Evolutionary conservation across 2,888 invertebrate genomes (phyloP).

Genomic region (Erebia aethiops): DNA sequence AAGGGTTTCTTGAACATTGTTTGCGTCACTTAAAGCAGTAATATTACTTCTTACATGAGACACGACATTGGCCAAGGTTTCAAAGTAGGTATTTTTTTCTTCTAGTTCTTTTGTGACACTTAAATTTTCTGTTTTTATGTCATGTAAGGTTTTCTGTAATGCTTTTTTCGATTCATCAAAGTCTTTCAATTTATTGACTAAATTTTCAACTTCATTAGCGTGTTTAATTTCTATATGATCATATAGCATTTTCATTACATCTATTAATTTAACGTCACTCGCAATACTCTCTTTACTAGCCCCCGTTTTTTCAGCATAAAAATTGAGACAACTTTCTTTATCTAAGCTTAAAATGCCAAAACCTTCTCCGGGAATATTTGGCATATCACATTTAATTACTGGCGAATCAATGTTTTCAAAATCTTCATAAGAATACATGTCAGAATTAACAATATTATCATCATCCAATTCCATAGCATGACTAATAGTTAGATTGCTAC

Average conservation of each 20-base stretch:
- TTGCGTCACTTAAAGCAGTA: constrained; percentile 42
- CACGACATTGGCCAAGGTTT: constrained; percentile 48
- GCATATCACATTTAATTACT: constrained; percentile 49
- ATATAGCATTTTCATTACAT: constrained; percentile 69
- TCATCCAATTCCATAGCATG: constrained; percentile 67
- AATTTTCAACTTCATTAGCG: constrained; percentile 65
- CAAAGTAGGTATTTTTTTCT: constrained; percentile 51
- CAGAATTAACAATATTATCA: constrained; percentile 60
- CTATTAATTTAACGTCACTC: constrained; percentile 60
- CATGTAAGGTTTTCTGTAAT: constrained; percentile 48
- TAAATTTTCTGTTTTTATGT: constrained; percentile 48
- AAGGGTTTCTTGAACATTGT: constrained; percentile 45
- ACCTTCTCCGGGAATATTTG: constrained; percentile 56
- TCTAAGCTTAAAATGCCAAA: constrained; percentile 58
- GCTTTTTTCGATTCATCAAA: constrained; percentile 56
- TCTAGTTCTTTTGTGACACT: constrained; percentile 52
- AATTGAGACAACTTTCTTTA: constrained; percentile 66
- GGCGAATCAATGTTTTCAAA: constrained; percentile 48
- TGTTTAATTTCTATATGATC: constrained; percentile 59
- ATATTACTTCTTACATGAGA: constrained; percentile 54
- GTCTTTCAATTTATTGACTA: constrained; percentile 63
- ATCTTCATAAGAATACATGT: constrained; percentile 50
- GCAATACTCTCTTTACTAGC: constrained; percentile 50
- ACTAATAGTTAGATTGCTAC: constrained; percentile 58
- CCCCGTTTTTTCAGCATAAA: constrained; percentile 61